These are phyloP conservation scores for Neotoma lepida DNA, from an alignment of 2,113 vertebrate genomes.

Conservation along the genomic window DNA sequence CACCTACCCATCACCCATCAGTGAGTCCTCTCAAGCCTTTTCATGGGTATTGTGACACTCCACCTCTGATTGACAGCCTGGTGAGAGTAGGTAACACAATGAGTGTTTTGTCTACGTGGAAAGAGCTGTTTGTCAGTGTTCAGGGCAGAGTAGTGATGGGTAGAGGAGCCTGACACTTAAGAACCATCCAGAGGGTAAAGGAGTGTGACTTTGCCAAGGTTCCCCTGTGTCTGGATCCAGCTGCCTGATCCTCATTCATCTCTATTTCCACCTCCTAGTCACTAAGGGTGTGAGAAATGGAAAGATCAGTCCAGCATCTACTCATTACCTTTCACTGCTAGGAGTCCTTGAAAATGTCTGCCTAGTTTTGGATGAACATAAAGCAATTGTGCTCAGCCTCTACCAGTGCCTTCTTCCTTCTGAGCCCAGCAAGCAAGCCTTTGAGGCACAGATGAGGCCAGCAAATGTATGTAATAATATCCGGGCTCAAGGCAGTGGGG, in stretches of 20 bases:
- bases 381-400: not conserved
- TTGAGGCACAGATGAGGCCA: not conserved
- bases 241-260: not conserved
- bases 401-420: not conserved
- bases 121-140: rapidly evolving
- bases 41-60: rapidly evolving
- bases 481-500: not conserved
- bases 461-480: not conserved
- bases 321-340: not conserved
- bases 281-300: not conserved
- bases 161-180: rapidly evolving
- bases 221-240: rapidly evolving
- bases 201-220: not conserved
- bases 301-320: not conserved
- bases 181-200: not conserved
- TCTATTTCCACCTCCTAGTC: not conserved
- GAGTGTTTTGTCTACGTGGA: not conserved
- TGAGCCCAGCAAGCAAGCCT: not conserved
- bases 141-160: not conserved
- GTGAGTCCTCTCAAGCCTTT: not conserved
- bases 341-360: not conserved
- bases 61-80: rapidly evolving
- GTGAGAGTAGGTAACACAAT: rapidly evolving
- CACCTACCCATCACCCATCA: rapidly evolving
- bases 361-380: not conserved